phyloP scores from a whole-genome alignment of 2,113 vertebrate genomes.

The Anas platyrhynchos region DNA sequence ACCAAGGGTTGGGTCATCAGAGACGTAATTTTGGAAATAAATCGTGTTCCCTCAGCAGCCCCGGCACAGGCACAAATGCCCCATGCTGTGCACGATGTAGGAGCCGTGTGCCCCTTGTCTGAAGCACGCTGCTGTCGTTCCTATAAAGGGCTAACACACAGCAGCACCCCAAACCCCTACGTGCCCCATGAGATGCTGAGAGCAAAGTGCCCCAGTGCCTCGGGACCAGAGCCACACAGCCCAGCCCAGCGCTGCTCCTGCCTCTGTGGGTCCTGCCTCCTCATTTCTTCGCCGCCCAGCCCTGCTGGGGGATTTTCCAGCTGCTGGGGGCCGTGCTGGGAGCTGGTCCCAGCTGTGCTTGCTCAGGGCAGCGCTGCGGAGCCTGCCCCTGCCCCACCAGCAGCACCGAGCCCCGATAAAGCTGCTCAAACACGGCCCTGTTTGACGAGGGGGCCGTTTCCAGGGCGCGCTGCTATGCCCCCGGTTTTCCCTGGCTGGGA shows the following conservation, averaged over 20 bases:
- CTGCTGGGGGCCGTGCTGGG: rapidly evolving
- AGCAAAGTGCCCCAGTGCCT: not conserved
- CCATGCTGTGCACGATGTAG: rapidly evolving
- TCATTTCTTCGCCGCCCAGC: rapidly evolving
- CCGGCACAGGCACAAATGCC: not conserved
- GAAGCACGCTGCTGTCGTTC: rapidly evolving
- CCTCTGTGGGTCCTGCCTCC: rapidly evolving
- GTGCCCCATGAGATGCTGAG: not conserved
- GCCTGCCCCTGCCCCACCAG: not conserved
- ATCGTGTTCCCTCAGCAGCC: not conserved
- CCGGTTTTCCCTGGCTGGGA: conserved; percentile 2
- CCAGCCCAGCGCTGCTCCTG: not conserved
- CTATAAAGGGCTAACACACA: not conserved
- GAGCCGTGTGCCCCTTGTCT: not conserved
- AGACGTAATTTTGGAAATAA: not conserved
- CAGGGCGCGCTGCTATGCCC: not conserved
- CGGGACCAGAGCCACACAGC: not conserved
- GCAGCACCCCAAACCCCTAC: not conserved
- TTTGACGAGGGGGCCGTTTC: not conserved
- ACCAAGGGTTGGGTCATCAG: rapidly evolving
- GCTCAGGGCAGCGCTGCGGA: rapidly evolving
- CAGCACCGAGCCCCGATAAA: not conserved
- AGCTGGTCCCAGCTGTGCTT: rapidly evolving
- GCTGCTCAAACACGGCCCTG: not conserved
- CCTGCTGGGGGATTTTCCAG: not conserved